Conservation (phyloP, 2,797 vertebrate genomes). For the Artibeus lituratus region DNA sequence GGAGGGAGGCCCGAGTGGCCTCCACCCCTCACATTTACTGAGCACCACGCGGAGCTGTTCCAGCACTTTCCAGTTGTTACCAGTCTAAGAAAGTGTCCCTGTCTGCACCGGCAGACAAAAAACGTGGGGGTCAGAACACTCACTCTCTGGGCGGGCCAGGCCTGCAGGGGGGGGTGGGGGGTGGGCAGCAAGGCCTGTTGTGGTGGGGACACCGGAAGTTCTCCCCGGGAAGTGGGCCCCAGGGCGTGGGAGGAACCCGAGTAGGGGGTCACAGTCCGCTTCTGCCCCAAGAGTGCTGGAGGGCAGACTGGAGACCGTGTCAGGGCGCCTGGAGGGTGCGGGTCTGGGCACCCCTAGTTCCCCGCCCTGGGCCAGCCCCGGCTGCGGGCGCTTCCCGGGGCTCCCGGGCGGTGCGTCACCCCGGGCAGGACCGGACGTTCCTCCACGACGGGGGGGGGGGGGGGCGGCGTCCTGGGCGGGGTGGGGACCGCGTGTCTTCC, state of each 20-base stretch:
- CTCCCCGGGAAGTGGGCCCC: background rate
- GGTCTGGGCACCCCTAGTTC: background rate
- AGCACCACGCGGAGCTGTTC: fast-evolving
- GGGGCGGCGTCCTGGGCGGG: background rate
- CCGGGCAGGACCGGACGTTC: constrained; percentile 32
- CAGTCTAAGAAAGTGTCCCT: background rate
- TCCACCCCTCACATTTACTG: fast-evolving
- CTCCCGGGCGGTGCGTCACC: constrained; percentile 32
- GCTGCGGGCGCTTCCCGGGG: background rate
- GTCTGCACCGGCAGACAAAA: background rate
- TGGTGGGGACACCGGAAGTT: background rate
- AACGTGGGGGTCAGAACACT: background rate
- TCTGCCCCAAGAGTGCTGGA: too few species aligned
- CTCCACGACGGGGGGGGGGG: too few species aligned
- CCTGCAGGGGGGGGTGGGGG: background rate
- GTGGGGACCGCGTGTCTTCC: background rate
- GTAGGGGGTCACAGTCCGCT: too few species aligned
- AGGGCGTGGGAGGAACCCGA: background rate
- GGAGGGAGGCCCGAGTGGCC: background rate
- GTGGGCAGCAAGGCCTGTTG: background rate
- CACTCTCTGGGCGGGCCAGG: background rate
- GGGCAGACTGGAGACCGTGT: background rate
- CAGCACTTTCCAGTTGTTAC: background rate
- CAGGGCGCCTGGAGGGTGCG: background rate
- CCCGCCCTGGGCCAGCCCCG: background rate